Conservation (phyloP, 2,888 invertebrate species). For the Pollenia amentaria region DNA sequence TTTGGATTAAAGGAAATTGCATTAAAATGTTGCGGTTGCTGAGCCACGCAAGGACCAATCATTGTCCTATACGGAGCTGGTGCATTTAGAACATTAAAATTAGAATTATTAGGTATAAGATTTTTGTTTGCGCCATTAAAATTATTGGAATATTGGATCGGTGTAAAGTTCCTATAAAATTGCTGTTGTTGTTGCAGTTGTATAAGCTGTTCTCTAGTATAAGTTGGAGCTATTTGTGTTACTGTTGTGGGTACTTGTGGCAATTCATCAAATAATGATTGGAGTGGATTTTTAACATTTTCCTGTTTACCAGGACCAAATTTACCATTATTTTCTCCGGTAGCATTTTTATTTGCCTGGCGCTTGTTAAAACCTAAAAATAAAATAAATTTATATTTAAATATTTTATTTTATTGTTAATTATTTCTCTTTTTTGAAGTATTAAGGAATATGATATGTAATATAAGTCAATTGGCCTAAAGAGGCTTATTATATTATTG, state of each 20-base stretch:
- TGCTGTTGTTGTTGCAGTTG: constrained; percentile 1
- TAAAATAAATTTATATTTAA: too few relatives aligned
- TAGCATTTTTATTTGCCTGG: background rate
- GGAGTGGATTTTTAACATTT: background rate
- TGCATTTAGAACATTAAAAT: background rate
- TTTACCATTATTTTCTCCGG: background rate
- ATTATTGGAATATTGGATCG: background rate
- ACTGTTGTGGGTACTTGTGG: constrained; percentile 37
- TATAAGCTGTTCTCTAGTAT: constrained; percentile 6
- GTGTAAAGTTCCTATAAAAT: background rate
- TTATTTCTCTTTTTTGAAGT: too few relatives aligned
- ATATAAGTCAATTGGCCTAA: too few relatives aligned
- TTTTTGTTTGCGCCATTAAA: background rate
- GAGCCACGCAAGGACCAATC: background rate
- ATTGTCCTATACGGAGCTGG: background rate
- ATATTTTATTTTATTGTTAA: too few relatives aligned
- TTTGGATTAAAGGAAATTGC: too few relatives aligned
- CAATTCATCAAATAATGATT: constrained; percentile 34
- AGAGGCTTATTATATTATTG: too few relatives aligned
- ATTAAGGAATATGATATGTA: too few relatives aligned
- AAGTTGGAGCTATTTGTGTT: background rate
- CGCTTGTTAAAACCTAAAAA: too few relatives aligned
- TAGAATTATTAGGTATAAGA: background rate
- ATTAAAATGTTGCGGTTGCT: constrained; percentile 1
- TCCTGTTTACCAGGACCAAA: constrained; percentile 1